Conservation (phyloP, 2,797 vertebrate species). For the Heliangelus exortis region DNA sequence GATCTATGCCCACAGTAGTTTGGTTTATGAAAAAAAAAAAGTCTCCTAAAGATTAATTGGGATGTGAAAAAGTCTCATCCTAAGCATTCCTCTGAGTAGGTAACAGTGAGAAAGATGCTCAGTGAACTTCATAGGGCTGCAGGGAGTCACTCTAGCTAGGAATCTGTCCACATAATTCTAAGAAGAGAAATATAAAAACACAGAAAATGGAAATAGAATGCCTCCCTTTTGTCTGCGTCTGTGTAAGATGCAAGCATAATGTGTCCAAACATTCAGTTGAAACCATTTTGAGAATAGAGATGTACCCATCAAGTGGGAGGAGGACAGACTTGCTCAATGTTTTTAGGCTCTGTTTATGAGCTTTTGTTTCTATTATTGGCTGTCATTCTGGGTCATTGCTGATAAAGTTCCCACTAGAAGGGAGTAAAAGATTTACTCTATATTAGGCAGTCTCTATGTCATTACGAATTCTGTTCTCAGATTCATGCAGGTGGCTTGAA, state of each 20-base stretch:
- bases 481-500: conserved; percentile 33
- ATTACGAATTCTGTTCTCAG: conserved; percentile 47
- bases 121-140: not conserved
- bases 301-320: not conserved
- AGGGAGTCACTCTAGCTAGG: not conserved
- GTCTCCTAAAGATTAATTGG: not conserved
- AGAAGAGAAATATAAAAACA: not conserved
- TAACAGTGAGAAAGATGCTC: not conserved
- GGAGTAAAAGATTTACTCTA: conserved; percentile 34
- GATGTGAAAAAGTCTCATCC: not conserved
- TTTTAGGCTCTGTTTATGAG: not conserved
- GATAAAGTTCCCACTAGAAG: conserved; percentile 29
- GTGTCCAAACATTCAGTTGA: not conserved
- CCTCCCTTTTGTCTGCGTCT: not conserved
- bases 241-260: not conserved
- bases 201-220: not conserved
- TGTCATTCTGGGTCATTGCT: conserved; percentile 59
- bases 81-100: not conserved
- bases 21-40: not conserved
- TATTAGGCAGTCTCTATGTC: not conserved
- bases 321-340: not conserved
- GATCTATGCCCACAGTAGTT: not conserved
- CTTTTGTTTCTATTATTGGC: conserved; percentile 25
- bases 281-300: conserved; percentile 13
- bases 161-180: not conserved